phyloP scores from a whole-genome alignment of 23 tunicate genomes.

The Ciona savignyi region DNA sequence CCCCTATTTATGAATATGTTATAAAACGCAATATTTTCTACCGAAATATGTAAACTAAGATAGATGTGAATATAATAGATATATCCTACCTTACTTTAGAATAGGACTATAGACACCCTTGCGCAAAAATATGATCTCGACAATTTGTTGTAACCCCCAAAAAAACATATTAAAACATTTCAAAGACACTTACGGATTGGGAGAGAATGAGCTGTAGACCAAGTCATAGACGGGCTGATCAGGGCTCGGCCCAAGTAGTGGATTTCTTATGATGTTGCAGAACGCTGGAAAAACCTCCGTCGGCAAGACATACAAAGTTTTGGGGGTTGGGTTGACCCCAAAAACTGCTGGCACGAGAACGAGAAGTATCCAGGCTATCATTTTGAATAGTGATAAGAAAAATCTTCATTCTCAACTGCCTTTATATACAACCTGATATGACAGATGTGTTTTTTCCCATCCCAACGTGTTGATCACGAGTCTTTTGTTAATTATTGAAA shows the following conservation, averaged over 20 bases:
- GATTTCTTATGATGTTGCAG: conserved; percentile 43
- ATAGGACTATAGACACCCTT: too few relatives aligned
- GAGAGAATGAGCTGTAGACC: conserved; percentile 51
- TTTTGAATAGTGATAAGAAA: too few relatives aligned
- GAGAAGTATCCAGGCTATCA: not conserved
- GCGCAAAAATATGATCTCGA: not conserved
- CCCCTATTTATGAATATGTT: too few relatives aligned
- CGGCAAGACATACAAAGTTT: conserved; percentile 13
- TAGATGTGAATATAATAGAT: too few relatives aligned
- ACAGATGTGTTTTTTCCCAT: not conserved
- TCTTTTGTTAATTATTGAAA: too few relatives aligned
- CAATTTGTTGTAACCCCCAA: not conserved
- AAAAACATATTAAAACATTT: not conserved
- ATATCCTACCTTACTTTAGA: too few relatives aligned
- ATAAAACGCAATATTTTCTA: too few relatives aligned
- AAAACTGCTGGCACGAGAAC: not conserved
- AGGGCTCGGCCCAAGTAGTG: conserved; percentile 15
- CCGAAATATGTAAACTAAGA: too few relatives aligned
- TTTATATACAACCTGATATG: not conserved
- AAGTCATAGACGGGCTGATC: conserved; percentile 41
- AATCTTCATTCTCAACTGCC: too few relatives aligned
- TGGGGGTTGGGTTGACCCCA: not conserved
- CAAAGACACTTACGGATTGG: conserved; percentile 53
- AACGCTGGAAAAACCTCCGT: conserved; percentile 59
- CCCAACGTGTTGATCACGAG: too few relatives aligned